Percentiles rank a stretch among this genome's conserved stretches.
Evolutionary conservation across 1,140 invertebrate genomes (phyloP).

Genomic region (Teleogryllus occipitalis): DNA sequence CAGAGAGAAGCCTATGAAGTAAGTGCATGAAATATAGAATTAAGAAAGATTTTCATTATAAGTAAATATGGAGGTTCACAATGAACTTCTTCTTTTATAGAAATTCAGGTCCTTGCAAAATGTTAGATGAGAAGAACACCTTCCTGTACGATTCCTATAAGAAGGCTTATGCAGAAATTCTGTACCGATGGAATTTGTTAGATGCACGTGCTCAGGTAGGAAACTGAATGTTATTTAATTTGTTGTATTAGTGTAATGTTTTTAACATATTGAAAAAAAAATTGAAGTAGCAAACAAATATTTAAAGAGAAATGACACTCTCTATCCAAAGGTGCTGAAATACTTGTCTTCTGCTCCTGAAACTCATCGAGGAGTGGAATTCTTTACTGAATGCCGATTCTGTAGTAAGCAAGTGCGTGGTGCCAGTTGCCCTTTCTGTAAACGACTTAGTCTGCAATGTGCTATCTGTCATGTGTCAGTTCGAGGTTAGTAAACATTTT

Average conservation of each 20-base stretch:
- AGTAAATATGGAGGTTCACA: not conserved
- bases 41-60: not conserved
- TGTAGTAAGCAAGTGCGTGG: conserved; percentile 49
- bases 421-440: conserved; percentile 57
- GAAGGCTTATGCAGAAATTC: conserved; percentile 76
- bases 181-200: conserved; percentile 74
- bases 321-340: conserved; percentile 57
- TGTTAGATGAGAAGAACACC: conserved; percentile 46
- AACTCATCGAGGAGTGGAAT: conserved; percentile 60
- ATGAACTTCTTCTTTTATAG: not conserved
- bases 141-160: conserved; percentile 79
- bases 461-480: conserved; percentile 78
- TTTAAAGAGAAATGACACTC: no score
- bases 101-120: conserved; percentile 32
- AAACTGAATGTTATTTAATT: conserved; percentile 12
- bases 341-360: conserved; percentile 53
- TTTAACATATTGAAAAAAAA: no score
- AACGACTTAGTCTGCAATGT: conserved; percentile 63
- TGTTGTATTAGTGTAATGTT: no score
- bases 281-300: no score
- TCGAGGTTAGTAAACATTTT: conserved; percentile 45
- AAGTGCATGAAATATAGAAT: not conserved
- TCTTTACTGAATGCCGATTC: conserved; percentile 61
- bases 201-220: conserved; percentile 66
- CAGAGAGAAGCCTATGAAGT: conserved; percentile 28